Conservation (phyloP, 2,113 vertebrate species). For the Cacatua alba region DNA sequence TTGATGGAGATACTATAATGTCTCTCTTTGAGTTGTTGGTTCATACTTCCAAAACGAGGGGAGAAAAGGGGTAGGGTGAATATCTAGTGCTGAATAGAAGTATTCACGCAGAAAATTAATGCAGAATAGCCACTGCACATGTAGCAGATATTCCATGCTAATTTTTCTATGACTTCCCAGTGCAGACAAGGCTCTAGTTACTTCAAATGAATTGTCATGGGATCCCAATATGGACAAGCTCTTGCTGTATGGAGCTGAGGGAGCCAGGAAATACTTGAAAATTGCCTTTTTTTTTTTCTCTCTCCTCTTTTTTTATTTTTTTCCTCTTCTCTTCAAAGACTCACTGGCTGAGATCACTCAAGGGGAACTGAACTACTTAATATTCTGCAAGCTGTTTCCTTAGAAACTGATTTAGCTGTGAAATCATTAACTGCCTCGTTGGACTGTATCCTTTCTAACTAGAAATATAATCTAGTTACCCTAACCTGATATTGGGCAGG, state of each 20-base stretch:
- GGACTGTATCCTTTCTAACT: not conserved
- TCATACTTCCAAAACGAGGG: not conserved
- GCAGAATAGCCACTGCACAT: not conserved
- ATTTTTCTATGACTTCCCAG: conserved; percentile 24
- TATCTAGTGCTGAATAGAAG: conserved; percentile 31
- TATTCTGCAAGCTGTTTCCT: conserved; percentile 49
- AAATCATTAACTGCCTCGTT: conserved; percentile 40
- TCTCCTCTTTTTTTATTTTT: not conserved
- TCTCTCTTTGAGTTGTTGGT: not conserved
- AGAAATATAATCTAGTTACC: not conserved
- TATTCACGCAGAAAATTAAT: conserved; percentile 42
- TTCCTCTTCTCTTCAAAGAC: not conserved
- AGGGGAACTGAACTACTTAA: conserved; percentile 16
- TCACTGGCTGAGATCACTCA: not conserved
- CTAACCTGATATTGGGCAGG: not conserved
- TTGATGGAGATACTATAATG: not conserved
- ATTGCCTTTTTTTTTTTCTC: not conserved
- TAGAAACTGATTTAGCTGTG: conserved; percentile 36
- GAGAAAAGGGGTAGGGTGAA: not conserved
- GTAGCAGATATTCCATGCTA: conserved; percentile 46
- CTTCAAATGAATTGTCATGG: conserved; percentile 20
- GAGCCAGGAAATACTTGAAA: conserved; percentile 35
- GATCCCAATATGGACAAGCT: not conserved
- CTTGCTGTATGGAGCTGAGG: not conserved
- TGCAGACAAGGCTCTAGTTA: conserved; percentile 6